Percentiles rank a stretch among this genome's conserved stretches.
These are phyloP conservation scores for Epirrhoe tristata DNA, from an alignment of 2,888 invertebrate species.

Conservation along the genomic window DNA sequence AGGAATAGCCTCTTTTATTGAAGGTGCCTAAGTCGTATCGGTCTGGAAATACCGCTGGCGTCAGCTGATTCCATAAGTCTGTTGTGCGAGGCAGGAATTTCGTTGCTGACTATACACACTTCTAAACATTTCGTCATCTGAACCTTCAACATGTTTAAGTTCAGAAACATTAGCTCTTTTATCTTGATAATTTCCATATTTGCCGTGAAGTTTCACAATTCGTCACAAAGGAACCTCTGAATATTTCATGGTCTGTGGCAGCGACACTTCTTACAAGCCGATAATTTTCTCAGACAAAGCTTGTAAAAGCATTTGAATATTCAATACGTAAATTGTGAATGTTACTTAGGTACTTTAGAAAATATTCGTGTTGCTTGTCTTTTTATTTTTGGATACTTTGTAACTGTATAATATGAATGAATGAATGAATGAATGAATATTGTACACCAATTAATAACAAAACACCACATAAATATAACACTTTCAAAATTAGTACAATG, in stretches of 20 bases:
- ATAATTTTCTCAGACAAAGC: constrained; percentile 67
- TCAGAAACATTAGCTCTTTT: constrained; percentile 62
- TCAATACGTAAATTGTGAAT: constrained; percentile 35
- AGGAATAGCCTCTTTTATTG: too few relatives aligned
- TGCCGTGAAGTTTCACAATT: constrained; percentile 71
- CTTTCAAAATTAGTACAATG: too few relatives aligned
- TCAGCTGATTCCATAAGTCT: too few relatives aligned
- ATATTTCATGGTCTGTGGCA: constrained; percentile 73
- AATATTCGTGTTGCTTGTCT: background rate
- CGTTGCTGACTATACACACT: too few relatives aligned
- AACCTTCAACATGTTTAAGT: constrained; percentile 56
- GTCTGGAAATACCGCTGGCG: too few relatives aligned
- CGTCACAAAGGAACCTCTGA: constrained; percentile 70
- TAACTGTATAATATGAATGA: too few relatives aligned
- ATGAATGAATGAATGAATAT: too few relatives aligned
- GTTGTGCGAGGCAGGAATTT: too few relatives aligned
- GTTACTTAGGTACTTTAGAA: constrained; percentile 4
- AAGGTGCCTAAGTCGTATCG: too few relatives aligned
- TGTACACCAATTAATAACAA: too few relatives aligned
- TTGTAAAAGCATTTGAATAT: constrained; percentile 62
- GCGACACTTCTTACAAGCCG: constrained; percentile 60
- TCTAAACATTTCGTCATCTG: constrained; percentile 2
- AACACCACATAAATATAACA: too few relatives aligned
- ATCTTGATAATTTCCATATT: constrained; percentile 73
- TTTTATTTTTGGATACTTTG: background rate